phyloP scores from a whole-genome alignment of 2,888 invertebrate species.

The Tipula helvola region DNA sequence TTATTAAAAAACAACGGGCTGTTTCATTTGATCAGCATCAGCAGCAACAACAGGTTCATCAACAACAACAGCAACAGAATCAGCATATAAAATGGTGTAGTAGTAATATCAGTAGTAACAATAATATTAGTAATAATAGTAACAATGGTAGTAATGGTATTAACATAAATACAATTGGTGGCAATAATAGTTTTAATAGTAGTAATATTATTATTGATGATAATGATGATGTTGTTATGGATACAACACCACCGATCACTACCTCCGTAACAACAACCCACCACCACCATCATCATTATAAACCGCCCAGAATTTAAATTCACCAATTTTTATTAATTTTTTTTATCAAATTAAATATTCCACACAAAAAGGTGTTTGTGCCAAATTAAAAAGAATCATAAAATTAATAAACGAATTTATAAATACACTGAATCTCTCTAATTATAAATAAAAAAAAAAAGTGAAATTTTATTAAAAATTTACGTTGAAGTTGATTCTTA shows the following conservation, averaged over 20 bases:
- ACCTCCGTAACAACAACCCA: constrained; percentile 15
- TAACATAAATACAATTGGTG: neutral
- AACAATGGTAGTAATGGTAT: neutral
- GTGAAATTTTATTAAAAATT: neutral
- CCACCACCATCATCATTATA: constrained; percentile 20
- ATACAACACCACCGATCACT: constrained; percentile 16
- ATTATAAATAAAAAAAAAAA: neutral
- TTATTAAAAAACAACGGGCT: constrained; percentile 16
- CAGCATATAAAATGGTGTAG: constrained; percentile 4
- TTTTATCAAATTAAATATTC: neutral
- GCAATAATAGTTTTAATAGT: neutral
- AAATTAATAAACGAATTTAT: neutral
- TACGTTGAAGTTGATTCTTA: neutral
- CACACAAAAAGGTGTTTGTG: neutral
- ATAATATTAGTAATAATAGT: neutral
- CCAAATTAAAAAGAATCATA: neutral
- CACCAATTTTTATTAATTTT: neutral
- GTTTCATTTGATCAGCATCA: constrained; percentile 18
- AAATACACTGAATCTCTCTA: neutral
- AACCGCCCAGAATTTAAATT: constrained; percentile 20
- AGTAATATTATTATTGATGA: constrained; percentile 5
- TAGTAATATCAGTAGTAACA: neutral
- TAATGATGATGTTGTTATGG: constrained; percentile 8
- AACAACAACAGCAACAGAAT: constrained; percentile 5
- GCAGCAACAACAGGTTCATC: neutral